Evolutionary conservation across 2,888 invertebrate genomes (phyloP), one percentile per base, ranked within the genome.

Genomic region (Tipula confusa): DNA sequence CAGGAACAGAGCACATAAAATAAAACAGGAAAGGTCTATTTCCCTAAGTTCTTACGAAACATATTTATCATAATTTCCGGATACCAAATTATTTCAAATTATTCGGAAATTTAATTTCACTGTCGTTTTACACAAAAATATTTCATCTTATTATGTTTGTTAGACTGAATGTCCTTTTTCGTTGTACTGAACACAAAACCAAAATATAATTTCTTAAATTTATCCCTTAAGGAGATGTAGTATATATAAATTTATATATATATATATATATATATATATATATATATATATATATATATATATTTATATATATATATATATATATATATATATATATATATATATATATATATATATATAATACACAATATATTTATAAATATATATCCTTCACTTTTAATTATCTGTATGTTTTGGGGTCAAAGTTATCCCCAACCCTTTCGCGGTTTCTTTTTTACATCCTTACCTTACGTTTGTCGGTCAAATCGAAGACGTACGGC

Each of bases 21-120:
- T 24, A 64, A n/a, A 24, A 64, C 64, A 64, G 64, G 64, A 64
- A 64, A 64, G 24, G 24, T 24, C 64, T 18, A 64, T 64, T 64
- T 64, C 64, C 64, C 64, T 64, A 64, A 64, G 11, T 64, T 64
- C 24, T 9, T 64, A 24, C 64, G 9, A 64, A 64, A 24, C 24
- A 64, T 64, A 64, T 64, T 64, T 64, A 24, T 24, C 64, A 64
- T 64, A 64, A 64, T 64, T 24, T 64, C 64, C 64, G 64, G 64
- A 9, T 64, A 24, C 24, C 24, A 64, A 64, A 64, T 43, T 24
- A 64, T 64, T 9, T 13, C 13, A 64, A 64, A 7, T 64, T 64
- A 24, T 64, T 24, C 18, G 64, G 64, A 24, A 64, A 64, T 64
- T 24, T 24, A 64, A 64, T 64, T 64, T 64, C 24, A 64, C 24